Evolutionary conservation across 2,113 vertebrate genomes (phyloP).

Genomic region (Vimba vimba): DNA sequence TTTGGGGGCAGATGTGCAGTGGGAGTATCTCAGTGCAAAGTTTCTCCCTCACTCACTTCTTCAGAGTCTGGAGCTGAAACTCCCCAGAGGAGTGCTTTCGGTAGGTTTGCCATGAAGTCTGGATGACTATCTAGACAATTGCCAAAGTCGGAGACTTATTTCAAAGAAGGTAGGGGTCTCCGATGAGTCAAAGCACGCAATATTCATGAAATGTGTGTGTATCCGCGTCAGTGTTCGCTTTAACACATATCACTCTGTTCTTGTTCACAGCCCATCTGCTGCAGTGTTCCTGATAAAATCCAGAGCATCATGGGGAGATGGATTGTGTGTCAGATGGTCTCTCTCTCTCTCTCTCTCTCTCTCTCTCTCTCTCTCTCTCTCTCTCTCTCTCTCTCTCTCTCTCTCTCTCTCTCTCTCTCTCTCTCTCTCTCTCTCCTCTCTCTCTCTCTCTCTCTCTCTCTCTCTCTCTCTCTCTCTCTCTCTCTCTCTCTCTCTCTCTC

Average conservation of each 20-base stretch:
- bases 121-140: slow-evolving; percentile 54
- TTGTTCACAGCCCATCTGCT: slow-evolving; percentile 58
- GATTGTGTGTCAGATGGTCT: slow-evolving; percentile 54
- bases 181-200: slow-evolving; percentile 48
- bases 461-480: no score
- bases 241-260: slow-evolving; percentile 50
- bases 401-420: no score
- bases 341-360: slow-evolving; percentile 10
- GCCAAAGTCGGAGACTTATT: slow-evolving; percentile 48
- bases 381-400: not conserved
- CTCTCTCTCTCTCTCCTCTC: not conserved
- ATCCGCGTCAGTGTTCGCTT: slow-evolving; percentile 28
- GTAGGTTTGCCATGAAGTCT: slow-evolving; percentile 42
- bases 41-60: not conserved
- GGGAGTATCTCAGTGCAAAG: slow-evolving; percentile 35
- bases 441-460: not conserved
- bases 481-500: not conserved
- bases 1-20: slow-evolving; percentile 20
- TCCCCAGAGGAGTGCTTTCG: slow-evolving; percentile 38
- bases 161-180: slow-evolving; percentile 45
- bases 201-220: slow-evolving; percentile 41
- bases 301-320: slow-evolving; percentile 55
- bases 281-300: slow-evolving; percentile 54
- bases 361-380: no score
- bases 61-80: slow-evolving; percentile 10